A percentile compares a stretch with the other conserved stretches of the same genome.
These are phyloP conservation scores for Simalia tracyae DNA, from an alignment of 2,797 vertebrate species.

Conservation along the genomic window DNA sequence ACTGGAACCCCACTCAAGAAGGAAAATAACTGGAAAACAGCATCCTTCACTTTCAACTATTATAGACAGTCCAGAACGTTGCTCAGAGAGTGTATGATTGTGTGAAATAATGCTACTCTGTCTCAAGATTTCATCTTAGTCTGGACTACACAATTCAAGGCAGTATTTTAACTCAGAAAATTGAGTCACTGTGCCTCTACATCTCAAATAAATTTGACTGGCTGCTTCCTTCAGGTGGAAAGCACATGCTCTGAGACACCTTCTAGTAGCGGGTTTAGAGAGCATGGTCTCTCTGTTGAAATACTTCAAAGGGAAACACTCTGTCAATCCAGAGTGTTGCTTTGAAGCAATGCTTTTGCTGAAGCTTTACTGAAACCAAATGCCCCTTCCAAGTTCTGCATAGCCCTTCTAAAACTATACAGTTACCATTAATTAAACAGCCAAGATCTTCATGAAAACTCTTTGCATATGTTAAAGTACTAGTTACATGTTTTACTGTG, in stretches of 20 bases:
- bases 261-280: not conserved
- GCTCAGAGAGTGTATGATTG: too few species aligned
- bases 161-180: not conserved
- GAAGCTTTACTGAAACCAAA: not conserved
- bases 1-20: too few species aligned
- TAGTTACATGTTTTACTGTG: not conserved
- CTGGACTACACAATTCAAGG: not conserved
- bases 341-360: not conserved
- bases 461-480: not conserved
- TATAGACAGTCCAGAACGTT: too few species aligned
- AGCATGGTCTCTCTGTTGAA: not conserved
- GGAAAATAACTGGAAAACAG: too few species aligned
- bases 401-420: not conserved
- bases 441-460: not conserved
- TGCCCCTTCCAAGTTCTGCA: not conserved
- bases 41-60: too few species aligned
- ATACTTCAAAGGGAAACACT: not conserved
- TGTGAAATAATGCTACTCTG: not conserved
- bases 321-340: not conserved
- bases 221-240: not conserved
- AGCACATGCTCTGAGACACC: not conserved
- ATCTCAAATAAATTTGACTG: not conserved
- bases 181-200: not conserved
- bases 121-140: not conserved
- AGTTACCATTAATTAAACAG: not conserved